Percentiles rank a stretch among this genome's conserved stretches.
Evolutionary conservation across 2,888 invertebrate species (phyloP).

Genomic region (Cheilosia pagana): DNA sequence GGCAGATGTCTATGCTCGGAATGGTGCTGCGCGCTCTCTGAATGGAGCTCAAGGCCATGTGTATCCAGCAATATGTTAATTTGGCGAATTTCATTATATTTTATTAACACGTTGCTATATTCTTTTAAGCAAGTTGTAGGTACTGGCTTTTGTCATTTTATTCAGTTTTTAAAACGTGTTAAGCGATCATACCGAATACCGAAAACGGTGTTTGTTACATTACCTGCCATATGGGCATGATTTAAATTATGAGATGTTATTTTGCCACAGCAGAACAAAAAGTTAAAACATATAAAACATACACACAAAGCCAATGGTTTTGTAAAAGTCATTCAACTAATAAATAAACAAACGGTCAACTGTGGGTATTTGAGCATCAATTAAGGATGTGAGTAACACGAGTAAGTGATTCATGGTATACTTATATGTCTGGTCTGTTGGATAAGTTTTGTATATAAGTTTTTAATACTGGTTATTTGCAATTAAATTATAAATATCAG

Average conservation of each 20-base stretch:
- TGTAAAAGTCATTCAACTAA: background rate
- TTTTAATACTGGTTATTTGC: no score
- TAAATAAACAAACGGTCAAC: no score
- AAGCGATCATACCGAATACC: background rate
- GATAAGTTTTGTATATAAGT: no score
- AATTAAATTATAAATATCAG: no score
- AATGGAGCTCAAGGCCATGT: conserved; percentile 65
- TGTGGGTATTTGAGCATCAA: background rate
- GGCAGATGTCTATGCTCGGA: conserved; percentile 16
- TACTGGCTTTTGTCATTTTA: conserved; percentile 7
- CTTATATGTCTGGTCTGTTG: no score
- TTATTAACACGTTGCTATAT: conserved; percentile 53
- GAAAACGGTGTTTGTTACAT: background rate
- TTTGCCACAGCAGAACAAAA: background rate
- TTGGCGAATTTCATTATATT: conserved; percentile 40
- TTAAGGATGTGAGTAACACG: no score
- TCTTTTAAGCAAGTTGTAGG: background rate
- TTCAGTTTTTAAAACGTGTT: conserved; percentile 8
- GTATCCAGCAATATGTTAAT: conserved; percentile 44
- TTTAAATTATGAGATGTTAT: background rate
- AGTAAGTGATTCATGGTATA: no score
- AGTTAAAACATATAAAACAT: background rate
- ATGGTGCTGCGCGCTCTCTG: conserved; percentile 41
- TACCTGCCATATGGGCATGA: background rate
- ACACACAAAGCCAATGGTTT: no score